Evolutionary conservation across 2,113 vertebrate species (phyloP).

Genomic region (Alouatta palliata): DNA sequence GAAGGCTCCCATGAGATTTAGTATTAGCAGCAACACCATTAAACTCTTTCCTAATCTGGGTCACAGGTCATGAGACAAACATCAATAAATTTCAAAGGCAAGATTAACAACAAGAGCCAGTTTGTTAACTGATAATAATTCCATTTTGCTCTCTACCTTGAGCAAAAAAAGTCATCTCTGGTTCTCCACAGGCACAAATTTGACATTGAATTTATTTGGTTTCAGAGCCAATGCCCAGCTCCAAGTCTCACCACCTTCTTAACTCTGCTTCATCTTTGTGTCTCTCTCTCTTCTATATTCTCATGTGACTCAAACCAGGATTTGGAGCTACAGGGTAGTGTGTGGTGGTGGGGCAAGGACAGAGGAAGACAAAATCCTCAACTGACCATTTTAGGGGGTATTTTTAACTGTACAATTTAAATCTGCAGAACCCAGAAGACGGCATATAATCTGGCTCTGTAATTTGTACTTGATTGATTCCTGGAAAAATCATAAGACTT

Average conservation of each 20-base stretch:
- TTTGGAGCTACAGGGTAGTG: neutral
- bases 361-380: slow-evolving; percentile 8
- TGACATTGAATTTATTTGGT: slow-evolving; percentile 17
- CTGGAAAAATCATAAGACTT: slow-evolving; percentile 38
- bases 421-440: neutral
- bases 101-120: slow-evolving; percentile 28
- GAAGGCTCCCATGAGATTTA: slow-evolving; percentile 40
- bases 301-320: neutral
- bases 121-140: slow-evolving; percentile 14
- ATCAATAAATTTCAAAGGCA: slow-evolving; percentile 11
- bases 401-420: slow-evolving; percentile 34
- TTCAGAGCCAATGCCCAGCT: neutral
- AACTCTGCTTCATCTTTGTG: neutral
- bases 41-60: slow-evolving; percentile 21
- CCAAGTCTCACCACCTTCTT: neutral
- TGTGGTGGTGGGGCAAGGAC: neutral
- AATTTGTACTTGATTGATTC: neutral
- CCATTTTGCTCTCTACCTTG: neutral
- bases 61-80: slow-evolving; percentile 10
- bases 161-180: slow-evolving; percentile 2
- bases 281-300: neutral
- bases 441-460: neutral
- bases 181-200: neutral
- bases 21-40: slow-evolving; percentile 10
- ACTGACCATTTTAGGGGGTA: neutral